phyloP scores from a whole-genome alignment of 2,888 invertebrate genomes.

The Drosophila fulvimacula region DNA sequence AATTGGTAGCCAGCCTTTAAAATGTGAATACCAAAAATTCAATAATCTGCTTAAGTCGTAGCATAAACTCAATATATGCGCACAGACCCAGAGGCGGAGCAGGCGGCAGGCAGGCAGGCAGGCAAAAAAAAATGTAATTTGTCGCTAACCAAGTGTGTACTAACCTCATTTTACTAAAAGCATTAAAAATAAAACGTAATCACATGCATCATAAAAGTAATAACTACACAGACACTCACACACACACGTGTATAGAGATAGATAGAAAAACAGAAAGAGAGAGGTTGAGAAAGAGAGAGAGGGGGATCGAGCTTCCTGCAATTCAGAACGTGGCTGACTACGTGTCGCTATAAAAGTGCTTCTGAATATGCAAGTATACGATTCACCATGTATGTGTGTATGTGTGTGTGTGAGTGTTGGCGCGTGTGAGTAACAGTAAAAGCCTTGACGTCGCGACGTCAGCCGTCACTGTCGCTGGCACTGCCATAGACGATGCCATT shows the following conservation, averaged over 20 bases:
- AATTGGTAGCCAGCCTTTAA: slow-evolving; percentile 23
- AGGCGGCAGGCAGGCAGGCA: slow-evolving; percentile 10
- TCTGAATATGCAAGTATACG: slow-evolving; percentile 18
- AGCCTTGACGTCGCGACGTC: slow-evolving; percentile 53
- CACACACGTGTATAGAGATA: slow-evolving; percentile 22
- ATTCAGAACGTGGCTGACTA: slow-evolving; percentile 68
- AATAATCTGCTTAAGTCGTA: slow-evolving; percentile 39
- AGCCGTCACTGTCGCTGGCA: slow-evolving; percentile 59
- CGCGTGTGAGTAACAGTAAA: slow-evolving; percentile 41
- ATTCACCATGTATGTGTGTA: slow-evolving; percentile 1
- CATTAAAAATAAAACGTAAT: slow-evolving; percentile 80
- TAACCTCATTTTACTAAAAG: slow-evolving; percentile 80
- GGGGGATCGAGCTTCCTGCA: slow-evolving; percentile 62
- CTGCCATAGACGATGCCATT: slow-evolving; percentile 44
- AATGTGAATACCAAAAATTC: slow-evolving; percentile 38
- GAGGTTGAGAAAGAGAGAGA: neutral
- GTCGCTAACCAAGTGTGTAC: slow-evolving; percentile 81
- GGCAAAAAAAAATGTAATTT: slow-evolving; percentile 75
- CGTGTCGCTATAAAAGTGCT: slow-evolving; percentile 73
- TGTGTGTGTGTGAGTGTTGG: slow-evolving; percentile 16
- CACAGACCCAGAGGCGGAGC: neutral
- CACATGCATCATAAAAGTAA: slow-evolving; percentile 82
- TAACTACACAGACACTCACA: slow-evolving; percentile 70
- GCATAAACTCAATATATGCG: slow-evolving; percentile 10
- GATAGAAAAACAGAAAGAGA: slow-evolving; percentile 2